These are phyloP conservation scores for Drosophila nigrodunni DNA, from an alignment of 1,140 invertebrate species.

Conservation along the genomic window DNA sequence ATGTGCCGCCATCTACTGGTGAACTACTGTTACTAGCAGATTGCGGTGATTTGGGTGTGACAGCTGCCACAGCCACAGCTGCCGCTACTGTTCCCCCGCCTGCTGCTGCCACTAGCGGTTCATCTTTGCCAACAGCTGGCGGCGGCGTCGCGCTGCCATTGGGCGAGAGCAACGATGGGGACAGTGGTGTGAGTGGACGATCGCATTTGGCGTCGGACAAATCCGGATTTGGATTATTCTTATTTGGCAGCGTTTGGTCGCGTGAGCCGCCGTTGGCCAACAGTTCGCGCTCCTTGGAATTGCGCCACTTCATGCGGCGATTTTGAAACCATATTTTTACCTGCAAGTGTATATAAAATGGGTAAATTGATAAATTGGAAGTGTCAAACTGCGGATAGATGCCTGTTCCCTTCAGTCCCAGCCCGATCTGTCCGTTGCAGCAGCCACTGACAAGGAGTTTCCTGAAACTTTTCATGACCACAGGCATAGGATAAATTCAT, in stretches of 20 bases:
- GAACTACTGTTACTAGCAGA: conserved; percentile 61
- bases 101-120: conserved; percentile 33
- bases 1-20: conserved; percentile 36
- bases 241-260: conserved; percentile 97
- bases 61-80: conserved; percentile 16
- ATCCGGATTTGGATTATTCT: conserved; percentile 98
- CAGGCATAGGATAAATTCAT: conserved; percentile 48
- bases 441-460: neutral
- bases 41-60: conserved; percentile 59
- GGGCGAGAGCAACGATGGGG: conserved; percentile 75
- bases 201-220: conserved; percentile 95
- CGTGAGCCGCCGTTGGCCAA: conserved; percentile 95
- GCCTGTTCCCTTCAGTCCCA: conserved; percentile 41
- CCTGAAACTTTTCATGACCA: conserved; percentile 65
- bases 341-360: conserved; percentile 86
- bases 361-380: conserved; percentile 58
- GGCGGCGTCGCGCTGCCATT: conserved; percentile 67
- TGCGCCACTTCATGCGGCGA: conserved; percentile 98
- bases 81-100: neutral
- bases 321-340: conserved; percentile 99
- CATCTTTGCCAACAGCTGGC: conserved; percentile 63
- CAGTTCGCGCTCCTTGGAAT: conserved; percentile 98
- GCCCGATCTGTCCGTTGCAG: neutral
- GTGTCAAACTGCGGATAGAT: conserved; percentile 49
- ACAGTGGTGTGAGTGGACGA: conserved; percentile 87